These are phyloP conservation scores for Zophobas morio DNA, from an alignment of 1,140 invertebrate genomes.

Conservation along the genomic window DNA sequence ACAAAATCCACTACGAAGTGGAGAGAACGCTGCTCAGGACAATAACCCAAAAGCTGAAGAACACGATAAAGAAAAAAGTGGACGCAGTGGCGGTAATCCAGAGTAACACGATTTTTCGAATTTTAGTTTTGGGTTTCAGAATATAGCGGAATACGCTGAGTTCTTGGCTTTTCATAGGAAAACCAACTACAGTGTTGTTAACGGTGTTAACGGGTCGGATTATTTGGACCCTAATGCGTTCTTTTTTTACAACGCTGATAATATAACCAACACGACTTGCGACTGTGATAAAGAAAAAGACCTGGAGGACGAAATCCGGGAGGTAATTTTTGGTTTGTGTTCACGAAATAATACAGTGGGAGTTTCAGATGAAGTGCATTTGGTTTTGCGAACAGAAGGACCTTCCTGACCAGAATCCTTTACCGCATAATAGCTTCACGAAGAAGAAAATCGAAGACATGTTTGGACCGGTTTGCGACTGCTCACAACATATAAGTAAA, in stretches of 20 bases:
- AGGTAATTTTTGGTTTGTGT: conserved; percentile 35
- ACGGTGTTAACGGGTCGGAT: conserved; percentile 1
- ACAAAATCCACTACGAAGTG: conserved; percentile 52
- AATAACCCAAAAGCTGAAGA: conserved; percentile 53
- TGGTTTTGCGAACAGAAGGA: conserved; percentile 60
- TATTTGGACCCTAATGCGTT: conserved; percentile 26
- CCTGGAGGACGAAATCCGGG: conserved; percentile 52
- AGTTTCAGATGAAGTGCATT: conserved; percentile 59
- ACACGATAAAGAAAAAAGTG: conserved; percentile 59
- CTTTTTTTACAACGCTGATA: conserved; percentile 58
- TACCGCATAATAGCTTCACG: conserved; percentile 49
- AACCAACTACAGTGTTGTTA: conserved; percentile 47
- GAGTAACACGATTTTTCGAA: conserved; percentile 1
- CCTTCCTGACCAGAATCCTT: conserved; percentile 11
- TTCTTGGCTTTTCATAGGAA: conserved; percentile 61
- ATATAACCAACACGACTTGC: conserved; percentile 52
- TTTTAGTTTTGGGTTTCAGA: conserved; percentile 50
- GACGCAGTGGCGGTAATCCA: conserved; percentile 55
- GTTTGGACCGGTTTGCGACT: conserved; percentile 56
- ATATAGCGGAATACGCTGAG: conserved; percentile 63
- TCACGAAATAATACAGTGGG: too few relatives aligned
- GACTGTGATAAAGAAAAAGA: conserved; percentile 49
- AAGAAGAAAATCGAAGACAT: conserved; percentile 36
- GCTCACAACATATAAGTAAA: conserved; percentile 40
- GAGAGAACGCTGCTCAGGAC: conserved; percentile 50